Base-by-base conservation (phyloP, 2,797 vertebrate genomes). In the Catharus ustulatus region DNA sequence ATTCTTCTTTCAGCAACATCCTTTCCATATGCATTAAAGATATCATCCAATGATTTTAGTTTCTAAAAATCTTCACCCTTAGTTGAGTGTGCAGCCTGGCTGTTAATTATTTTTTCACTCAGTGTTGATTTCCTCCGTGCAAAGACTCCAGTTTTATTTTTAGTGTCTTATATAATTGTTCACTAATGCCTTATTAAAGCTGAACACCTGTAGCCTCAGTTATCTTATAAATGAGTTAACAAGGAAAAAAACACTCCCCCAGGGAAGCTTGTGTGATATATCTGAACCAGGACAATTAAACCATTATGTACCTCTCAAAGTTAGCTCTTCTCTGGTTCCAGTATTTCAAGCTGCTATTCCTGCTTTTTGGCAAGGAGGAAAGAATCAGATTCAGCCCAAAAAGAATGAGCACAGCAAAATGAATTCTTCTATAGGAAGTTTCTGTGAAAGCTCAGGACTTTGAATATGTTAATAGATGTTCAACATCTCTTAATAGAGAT, bases 151-250 rank as follows among this genome's bases (percentile, higher is more conserved):
- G 61, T 52, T 89, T 83, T 87, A 91, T 93, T 93, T 95, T 93
- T 93, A 95, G 79, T 46, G 58, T 80, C 64, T 92, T 86, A 63
- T 24, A 75, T 93, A 95, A 97, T 85, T 83, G 84, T 81, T 93
- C 84, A 86, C 91, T 92, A 91, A 93, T 94, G 87, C 62, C 84
- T 89, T 94, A 95, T 92, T 95, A 95, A 91, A 93, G 76, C 73
- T 76, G 92, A 94, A 94, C 95, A 97, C 84, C 87, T 94, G 89
- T 96, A 95, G 93, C 58, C 95, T 91, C 54, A 62, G 82, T 78
- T 93, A 92, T 58, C 86, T 89, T 84, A 82, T 71, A 93, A 95
- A 91, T 45, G 89, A 95, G 64, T 73, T 95, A 94, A 96, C 62
- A 89, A 88, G 87, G 32, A 89, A 91, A 77, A 38, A 49, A 93